Percentiles rank a stretch among this genome's conserved stretches.
phyloP scores from a whole-genome alignment of 2,113 vertebrate species.

The Cololabis saira region DNA sequence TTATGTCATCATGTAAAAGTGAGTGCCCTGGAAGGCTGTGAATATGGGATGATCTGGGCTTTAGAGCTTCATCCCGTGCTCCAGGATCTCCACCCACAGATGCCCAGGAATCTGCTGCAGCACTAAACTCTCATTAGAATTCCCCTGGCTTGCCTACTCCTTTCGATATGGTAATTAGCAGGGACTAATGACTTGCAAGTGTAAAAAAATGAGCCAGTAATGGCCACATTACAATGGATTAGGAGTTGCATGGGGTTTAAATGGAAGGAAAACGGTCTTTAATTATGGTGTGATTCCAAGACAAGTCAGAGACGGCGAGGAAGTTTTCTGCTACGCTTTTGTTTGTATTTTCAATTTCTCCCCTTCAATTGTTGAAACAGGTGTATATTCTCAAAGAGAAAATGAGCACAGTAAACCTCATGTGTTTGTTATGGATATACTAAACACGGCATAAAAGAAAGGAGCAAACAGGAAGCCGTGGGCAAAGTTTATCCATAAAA shows the following conservation, averaged over 20 bases:
- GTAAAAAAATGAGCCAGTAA: constrained; percentile 77
- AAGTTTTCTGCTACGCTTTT: constrained; percentile 52
- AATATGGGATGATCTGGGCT: constrained; percentile 3
- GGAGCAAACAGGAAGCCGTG: neutral
- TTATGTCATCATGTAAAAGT: neutral
- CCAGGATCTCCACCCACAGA: constrained; percentile 53
- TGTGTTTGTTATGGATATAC: neutral
- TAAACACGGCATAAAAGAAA: neutral
- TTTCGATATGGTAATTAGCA: constrained; percentile 78
- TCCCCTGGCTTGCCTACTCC: constrained; percentile 64
- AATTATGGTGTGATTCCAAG: constrained; percentile 71
- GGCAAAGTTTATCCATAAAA: neutral
- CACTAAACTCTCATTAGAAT: constrained; percentile 72
- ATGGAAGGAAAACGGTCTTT: constrained; percentile 66
- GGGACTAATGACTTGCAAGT: constrained; percentile 79
- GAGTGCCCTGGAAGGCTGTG: neutral
- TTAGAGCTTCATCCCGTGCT: constrained; percentile 36
- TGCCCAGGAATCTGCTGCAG: constrained; percentile 43
- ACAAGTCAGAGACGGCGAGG: constrained; percentile 58
- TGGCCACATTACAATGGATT: constrained; percentile 77
- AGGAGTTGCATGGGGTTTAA: constrained; percentile 72
- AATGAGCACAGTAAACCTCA: constrained; percentile 9
- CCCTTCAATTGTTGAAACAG: neutral
- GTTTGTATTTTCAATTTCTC: constrained; percentile 27
- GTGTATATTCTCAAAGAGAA: constrained; percentile 28